Evolutionary conservation across 2,888 invertebrate species (phyloP), one percentile per base, ranked within the genome.

Genomic region (Rhodophaea formosa): DNA sequence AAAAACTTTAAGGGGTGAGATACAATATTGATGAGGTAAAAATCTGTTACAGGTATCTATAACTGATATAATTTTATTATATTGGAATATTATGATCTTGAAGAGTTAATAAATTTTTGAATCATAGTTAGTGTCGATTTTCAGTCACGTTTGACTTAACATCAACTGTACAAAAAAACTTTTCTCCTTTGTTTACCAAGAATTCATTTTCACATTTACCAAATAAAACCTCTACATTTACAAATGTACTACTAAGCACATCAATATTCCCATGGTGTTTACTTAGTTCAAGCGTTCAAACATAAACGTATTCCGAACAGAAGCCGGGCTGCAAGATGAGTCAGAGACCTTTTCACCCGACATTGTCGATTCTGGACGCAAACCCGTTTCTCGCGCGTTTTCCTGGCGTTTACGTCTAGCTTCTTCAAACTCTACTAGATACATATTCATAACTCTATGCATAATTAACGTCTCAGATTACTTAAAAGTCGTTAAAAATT

Each of bases 261-360:
- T 73, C 62, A 62, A 64, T 68, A 69, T 72, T 66, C 69, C 65
- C 63, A 63, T 55, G 63, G 67, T 75, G 79, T 72, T 76, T 75
- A 74, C 74, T 76, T 77, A 71, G 68, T 71, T 70, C 71, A 68
- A 74, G 72, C 77, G 82, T 74, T 51, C 69, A 78, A 23, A 84
- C 79, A 75, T 82, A 83, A 83, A 86, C 86, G 77, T 86, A 87
- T 87, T 86, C 87, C 74, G 76, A 80, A 82, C 85, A 84, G 86
- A 79, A 83, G 81, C 74, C 71, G 66, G 74, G 70, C 75, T n/a
- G n/a, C n/a, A n/a, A 81, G 84, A 86, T 88, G 89, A 88, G 85
- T 88, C 87, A 86, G 76, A 71, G 79, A 85, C 83, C 87, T 86
- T 88, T 88, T 84, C 85, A 83, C 85, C 77, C 71, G 65, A 65